Evolutionary conservation across 2,797 vertebrate genomes (phyloP), one percentile per base, ranked within the genome.

Genomic region (Neoniphon sammara): DNA sequence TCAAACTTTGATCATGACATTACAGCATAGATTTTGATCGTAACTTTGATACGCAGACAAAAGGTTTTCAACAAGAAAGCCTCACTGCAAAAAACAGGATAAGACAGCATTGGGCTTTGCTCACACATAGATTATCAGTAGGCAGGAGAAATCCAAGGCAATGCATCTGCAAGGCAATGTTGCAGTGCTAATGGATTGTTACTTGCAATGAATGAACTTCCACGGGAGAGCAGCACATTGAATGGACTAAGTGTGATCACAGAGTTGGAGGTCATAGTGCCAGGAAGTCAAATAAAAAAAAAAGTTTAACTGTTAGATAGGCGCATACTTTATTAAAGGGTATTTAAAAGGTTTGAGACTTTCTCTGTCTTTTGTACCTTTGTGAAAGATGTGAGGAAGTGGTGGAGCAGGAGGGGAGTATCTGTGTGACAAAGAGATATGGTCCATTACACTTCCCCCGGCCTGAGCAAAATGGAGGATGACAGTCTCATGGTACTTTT

Each of bases 331-430:
- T 68, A 34, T 34, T 6, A 47, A 71, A 58, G 50, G 15, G 44
- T 46, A 46, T 17, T 46, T 3, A 12, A 23, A 11, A 8, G 11
- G 63, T 68, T 5, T 0, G 63, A 68, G 68, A 58, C 54, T 70
- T 53, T 11, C 50, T 46, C 44, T 46, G 44, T 15, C 11, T 39
- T 12, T 39, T 56, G 63, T 1, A 8, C 61, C 60, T 49, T 61
- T 73, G 67, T 67, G 34, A 54, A 76, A 77, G 58, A 55, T 68
- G 62, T 71, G 62, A 70, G 57, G 14, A 83, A 76, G 80, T 61
- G 50, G 63, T 82, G 52, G 58, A 81, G 52, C 78, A 66, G 55
- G 59, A 58, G 56, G 53, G 54, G 20, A 63, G 50, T 68, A 46
- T 81, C 56, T 82, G 59, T 78, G 42, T 72, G 66, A 75, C 18